Conservation (phyloP, 2,113 vertebrate species). For the Tachysurus vachellii region DNA sequence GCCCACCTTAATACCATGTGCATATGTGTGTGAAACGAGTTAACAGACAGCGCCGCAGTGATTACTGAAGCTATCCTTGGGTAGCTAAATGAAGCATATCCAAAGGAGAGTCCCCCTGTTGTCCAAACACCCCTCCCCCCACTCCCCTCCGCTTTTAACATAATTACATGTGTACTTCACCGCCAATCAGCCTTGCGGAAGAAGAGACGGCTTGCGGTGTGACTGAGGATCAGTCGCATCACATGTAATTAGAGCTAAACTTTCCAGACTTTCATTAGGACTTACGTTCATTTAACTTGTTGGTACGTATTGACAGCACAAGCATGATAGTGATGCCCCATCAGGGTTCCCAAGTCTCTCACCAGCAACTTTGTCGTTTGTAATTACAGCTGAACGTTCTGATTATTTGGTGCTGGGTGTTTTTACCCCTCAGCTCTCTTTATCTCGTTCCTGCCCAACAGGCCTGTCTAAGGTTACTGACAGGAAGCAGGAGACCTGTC, state of each 20-base stretch:
- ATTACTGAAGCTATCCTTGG: conserved; percentile 38
- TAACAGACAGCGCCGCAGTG: conserved; percentile 34
- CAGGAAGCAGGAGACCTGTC: conserved; percentile 35
- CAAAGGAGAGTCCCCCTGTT: not conserved
- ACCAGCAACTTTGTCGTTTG: conserved; percentile 35
- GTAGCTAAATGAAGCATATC: conserved; percentile 43
- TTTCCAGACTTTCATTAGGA: conserved; percentile 30
- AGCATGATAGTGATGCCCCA: conserved; percentile 27
- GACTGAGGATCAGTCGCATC: conserved; percentile 28
- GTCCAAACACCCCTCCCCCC: too few species aligned
- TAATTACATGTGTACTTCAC: conserved; percentile 32
- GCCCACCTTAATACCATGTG: conserved; percentile 32
- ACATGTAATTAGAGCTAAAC: conserved; percentile 45
- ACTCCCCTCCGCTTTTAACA: conserved; percentile 26
- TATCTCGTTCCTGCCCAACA: conserved; percentile 28
- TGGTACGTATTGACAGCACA: conserved; percentile 28
- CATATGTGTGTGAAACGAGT: conserved; percentile 42
- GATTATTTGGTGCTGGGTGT: conserved; percentile 48
- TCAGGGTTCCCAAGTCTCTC: conserved; percentile 35
- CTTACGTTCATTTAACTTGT: conserved; percentile 1
- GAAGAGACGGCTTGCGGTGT: conserved; percentile 11
- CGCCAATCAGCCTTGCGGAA: conserved; percentile 16
- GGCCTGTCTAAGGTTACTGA: conserved; percentile 39
- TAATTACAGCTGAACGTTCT: conserved; percentile 47
- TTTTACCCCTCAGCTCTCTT: conserved; percentile 17